A percentile compares a stretch with the other conserved stretches of the same genome.
These are phyloP conservation scores for Romanogobio albipinnatus DNA, from an alignment of 2,113 vertebrate genomes.

Conservation along the genomic window DNA sequence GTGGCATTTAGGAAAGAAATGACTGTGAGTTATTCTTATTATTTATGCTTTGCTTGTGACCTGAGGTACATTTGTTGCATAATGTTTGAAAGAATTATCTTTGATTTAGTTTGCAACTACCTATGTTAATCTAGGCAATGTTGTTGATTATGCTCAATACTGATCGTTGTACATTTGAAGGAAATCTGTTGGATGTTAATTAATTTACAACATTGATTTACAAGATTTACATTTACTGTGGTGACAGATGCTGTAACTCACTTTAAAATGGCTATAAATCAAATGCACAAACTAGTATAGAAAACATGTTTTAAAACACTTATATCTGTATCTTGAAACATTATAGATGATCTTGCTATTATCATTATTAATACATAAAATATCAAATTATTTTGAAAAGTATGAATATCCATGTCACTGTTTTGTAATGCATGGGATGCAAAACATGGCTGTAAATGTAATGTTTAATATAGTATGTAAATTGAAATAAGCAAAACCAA, in stretches of 20 bases:
- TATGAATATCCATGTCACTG: not conserved
- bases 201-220: not conserved
- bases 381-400: not conserved
- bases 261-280: not conserved
- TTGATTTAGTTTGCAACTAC: not conserved
- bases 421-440: not conserved
- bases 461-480: not conserved
- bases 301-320: not conserved
- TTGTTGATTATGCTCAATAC: too few species aligned
- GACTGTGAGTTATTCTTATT: not conserved
- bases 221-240: not conserved
- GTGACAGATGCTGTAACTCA: not conserved
- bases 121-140: not conserved
- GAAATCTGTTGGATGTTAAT: not conserved
- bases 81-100: not conserved
- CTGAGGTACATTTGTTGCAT: not conserved
- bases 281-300: not conserved
- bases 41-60: not conserved
- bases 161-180: not conserved
- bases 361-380: too few species aligned
- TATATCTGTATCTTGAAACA: not conserved
- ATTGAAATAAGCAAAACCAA: too few species aligned
- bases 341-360: too few species aligned
- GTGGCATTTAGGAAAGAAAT: not conserved
- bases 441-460: not conserved